phyloP scores from a whole-genome alignment of 2,888 invertebrate species.

The Eupithecia centaureata region DNA sequence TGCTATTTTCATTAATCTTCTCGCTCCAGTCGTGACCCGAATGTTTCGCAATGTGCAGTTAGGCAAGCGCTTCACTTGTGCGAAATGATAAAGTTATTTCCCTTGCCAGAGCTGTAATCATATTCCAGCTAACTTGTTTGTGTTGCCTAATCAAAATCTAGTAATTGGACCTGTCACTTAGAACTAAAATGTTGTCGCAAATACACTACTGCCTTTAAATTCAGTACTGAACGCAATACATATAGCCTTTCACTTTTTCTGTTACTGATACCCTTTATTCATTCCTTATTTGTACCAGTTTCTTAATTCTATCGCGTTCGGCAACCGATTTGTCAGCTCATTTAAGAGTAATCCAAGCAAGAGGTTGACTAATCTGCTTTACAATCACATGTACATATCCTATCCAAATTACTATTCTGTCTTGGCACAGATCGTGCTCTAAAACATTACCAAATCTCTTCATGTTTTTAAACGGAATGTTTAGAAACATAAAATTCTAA shows the following conservation, averaged over 20 bases:
- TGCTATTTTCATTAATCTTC: constrained; percentile 37
- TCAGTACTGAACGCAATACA: constrained; percentile 8
- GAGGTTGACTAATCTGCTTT: constrained; percentile 34
- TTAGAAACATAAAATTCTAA: too few relatives aligned
- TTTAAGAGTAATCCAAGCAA: constrained; percentile 32
- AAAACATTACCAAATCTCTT: constrained; percentile 11
- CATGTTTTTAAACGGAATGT: background rate
- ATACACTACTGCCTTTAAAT: constrained; percentile 19
- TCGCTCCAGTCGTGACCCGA: constrained; percentile 34
- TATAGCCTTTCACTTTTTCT: constrained; percentile 25
- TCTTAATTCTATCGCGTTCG: constrained; percentile 9
- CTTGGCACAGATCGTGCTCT: constrained; percentile 40
- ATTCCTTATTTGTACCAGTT: constrained; percentile 21
- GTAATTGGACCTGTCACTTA: constrained; percentile 39
- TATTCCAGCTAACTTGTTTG: constrained; percentile 41
- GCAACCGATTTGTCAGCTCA: constrained; percentile 25
- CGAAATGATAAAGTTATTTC: constrained; percentile 53
- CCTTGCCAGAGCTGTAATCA: constrained; percentile 30
- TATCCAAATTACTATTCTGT: constrained; percentile 47
- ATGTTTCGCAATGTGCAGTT: constrained; percentile 50
- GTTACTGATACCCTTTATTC: constrained; percentile 13
- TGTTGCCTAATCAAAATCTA: constrained; percentile 35
- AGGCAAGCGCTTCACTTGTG: constrained; percentile 52
- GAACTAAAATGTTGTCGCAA: constrained; percentile 29
- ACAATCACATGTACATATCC: constrained; percentile 44